Base-by-base conservation (phyloP, 92 coral and sea anemone species). In the Ricordea florida region DNA sequence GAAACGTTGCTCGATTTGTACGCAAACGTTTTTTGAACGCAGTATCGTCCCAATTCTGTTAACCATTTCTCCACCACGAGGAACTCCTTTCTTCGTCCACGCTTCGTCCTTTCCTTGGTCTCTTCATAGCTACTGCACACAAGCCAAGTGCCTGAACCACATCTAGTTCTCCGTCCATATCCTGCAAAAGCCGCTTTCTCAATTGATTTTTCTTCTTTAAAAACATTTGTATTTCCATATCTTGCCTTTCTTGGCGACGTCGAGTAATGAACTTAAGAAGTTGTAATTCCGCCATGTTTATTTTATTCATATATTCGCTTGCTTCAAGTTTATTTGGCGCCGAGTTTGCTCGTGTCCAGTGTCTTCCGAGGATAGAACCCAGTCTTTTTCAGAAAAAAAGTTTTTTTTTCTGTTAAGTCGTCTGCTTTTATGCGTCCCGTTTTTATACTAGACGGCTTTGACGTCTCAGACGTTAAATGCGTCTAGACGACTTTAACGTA, bases 21-120 rank as follows among this genome's bases (percentile, higher is more conserved):
- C 76, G 29, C 34, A 72, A 56, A 7, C 81, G 67, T 49, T 81
- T 81, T 44, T 81, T 72, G 72, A 83, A 83, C 22, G 84, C 78
- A 25, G 20, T 36, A 10, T 75, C 84, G 57, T 58, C 56, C 89
- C 84, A 76, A 18, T 68, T 83, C 35, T 25, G 66, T 53, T 83
- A 83, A 31, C 84, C 84, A 18, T 76, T 58, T 70, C 18, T 52
- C 83, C 89, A 75, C 79, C 89, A 83, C 44, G 72, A 17, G 16
- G 49, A 44, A 60, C 61, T 48, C 26, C 78, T 56, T 28, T 44
- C 48, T 58, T 76, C 83, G 36, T 66, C 83, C 52, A 10, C 27
- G 27, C 55, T 18, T 55, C 76, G 32, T 43, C 50, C 74, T 22
- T 45, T 61, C 34, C 87, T 60, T 46, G 74, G 62, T 14, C 57